Conservation (phyloP, 2,888 invertebrate genomes). For the Ormyrus labotus region DNA sequence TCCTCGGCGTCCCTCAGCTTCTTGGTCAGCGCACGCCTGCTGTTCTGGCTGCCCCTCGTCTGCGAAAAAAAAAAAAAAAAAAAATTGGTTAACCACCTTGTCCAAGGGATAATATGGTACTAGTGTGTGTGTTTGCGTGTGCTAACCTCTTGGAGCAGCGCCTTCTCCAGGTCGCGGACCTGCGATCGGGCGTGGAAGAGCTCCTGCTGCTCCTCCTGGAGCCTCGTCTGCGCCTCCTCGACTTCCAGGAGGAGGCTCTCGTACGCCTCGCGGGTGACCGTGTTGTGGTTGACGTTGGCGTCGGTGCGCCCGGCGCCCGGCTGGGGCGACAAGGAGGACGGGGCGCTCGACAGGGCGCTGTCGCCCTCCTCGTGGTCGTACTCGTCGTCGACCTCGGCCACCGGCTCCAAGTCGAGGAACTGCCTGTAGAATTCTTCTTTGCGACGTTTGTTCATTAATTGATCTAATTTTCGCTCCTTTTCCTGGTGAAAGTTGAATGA, state of each 20-base stretch:
- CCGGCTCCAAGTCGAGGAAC: conserved; percentile 71
- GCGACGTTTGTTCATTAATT: conserved; percentile 68
- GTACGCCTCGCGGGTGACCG: conserved; percentile 68
- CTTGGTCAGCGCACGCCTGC: conserved; percentile 70
- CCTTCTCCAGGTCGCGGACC: conserved; percentile 77
- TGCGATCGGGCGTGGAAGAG: conserved; percentile 76
- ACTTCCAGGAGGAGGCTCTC: conserved; percentile 73
- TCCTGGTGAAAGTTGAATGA: conserved; percentile 59
- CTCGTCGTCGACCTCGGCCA: conserved; percentile 72
- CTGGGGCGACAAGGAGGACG: conserved; percentile 84
- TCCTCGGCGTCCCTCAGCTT: conserved; percentile 77
- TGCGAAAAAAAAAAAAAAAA: conserved; percentile 46
- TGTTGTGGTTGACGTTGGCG: conserved; percentile 58
- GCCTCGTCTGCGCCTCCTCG: conserved; percentile 67
- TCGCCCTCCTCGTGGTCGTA: conserved; percentile 78
- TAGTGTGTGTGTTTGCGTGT: too few species aligned
- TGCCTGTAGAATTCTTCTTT: conserved; percentile 71
- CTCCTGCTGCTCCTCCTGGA: conserved; percentile 74
- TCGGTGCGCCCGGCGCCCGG: conserved; percentile 71
- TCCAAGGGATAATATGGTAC: background rate
- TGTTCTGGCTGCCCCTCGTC: conserved; percentile 71
- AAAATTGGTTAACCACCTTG: background rate
- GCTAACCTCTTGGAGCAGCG: conserved; percentile 74
- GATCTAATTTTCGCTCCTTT: conserved; percentile 70
- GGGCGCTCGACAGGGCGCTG: conserved; percentile 83